phyloP scores from a whole-genome alignment of 2,113 vertebrate species.

The Todiramphus saurophagus region DNA sequence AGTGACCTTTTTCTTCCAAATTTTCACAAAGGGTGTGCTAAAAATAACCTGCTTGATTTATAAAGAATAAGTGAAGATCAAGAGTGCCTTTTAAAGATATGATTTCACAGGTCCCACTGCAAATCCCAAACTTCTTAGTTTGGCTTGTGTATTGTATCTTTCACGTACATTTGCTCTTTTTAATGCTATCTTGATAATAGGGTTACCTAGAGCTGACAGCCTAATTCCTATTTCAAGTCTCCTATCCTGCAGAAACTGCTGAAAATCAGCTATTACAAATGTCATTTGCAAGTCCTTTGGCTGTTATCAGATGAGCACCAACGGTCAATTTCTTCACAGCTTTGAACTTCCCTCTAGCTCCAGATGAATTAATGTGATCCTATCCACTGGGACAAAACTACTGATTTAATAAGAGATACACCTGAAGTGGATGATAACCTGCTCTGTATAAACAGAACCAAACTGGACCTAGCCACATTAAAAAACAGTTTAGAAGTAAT shows the following conservation, averaged over 20 bases:
- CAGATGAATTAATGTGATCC: not conserved
- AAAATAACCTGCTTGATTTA: not conserved
- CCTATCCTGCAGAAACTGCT: constrained; percentile 17
- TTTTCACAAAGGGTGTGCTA: not conserved
- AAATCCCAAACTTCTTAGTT: not conserved
- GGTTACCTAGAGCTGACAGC: not conserved
- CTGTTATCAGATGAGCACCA: constrained; percentile 47
- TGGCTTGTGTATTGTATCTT: not conserved
- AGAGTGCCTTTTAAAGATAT: not conserved
- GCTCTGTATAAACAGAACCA: not conserved
- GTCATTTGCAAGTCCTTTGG: constrained; percentile 52
- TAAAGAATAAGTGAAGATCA: not conserved
- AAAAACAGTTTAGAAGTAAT: not conserved
- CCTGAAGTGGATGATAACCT: not conserved
- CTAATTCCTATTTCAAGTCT: not conserved
- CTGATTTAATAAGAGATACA: constrained; percentile 10
- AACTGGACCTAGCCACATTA: not conserved
- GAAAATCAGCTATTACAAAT: constrained; percentile 39
- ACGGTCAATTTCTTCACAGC: constrained; percentile 29
- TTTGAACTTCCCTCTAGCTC: constrained; percentile 42
- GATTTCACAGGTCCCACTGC: not conserved
- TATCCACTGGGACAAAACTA: not conserved
- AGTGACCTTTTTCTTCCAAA: not conserved
- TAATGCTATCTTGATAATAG: not conserved
- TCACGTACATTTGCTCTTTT: not conserved